Percentiles rank a stretch among this genome's conserved stretches.
phyloP scores from a whole-genome alignment of 2,113 vertebrate genomes.

The Mustela nigripes region DNA sequence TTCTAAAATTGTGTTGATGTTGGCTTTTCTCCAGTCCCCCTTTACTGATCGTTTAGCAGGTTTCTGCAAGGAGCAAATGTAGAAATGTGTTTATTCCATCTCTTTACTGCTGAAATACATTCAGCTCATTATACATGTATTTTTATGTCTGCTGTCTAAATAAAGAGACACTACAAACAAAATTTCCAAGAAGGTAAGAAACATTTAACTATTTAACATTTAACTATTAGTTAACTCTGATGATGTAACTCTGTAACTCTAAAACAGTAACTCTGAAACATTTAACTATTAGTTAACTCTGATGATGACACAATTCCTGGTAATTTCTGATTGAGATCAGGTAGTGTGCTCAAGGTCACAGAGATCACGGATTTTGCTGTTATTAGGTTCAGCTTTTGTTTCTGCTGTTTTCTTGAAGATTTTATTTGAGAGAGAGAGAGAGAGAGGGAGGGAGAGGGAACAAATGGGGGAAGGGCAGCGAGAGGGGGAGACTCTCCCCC shows the following conservation, averaged over 20 bases:
- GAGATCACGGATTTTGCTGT: background rate
- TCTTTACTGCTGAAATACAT: background rate
- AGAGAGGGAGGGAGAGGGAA: too few species aligned
- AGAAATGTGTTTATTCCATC: background rate
- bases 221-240: background rate
- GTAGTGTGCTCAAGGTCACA: background rate
- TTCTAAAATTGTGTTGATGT: conserved; percentile 8
- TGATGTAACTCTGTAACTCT: background rate
- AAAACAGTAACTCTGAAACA: too few species aligned
- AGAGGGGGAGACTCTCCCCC: background rate
- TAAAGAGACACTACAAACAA: background rate
- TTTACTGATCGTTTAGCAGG: background rate
- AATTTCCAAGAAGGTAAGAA: background rate
- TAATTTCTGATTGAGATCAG: background rate
- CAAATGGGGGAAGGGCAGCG: background rate
- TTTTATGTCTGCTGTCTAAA: background rate
- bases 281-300: background rate
- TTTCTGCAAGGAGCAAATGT: conserved; percentile 1
- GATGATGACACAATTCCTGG: background rate
- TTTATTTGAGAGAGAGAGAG: background rate
- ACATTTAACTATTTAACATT: background rate
- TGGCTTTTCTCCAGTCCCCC: background rate
- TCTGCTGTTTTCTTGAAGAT: background rate
- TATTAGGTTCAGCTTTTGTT: background rate
- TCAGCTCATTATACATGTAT: background rate